Percentiles rank a stretch among this genome's conserved stretches.
phyloP scores from a whole-genome alignment of 2,113 vertebrate genomes.

The Tragelaphus buxtoni region DNA sequence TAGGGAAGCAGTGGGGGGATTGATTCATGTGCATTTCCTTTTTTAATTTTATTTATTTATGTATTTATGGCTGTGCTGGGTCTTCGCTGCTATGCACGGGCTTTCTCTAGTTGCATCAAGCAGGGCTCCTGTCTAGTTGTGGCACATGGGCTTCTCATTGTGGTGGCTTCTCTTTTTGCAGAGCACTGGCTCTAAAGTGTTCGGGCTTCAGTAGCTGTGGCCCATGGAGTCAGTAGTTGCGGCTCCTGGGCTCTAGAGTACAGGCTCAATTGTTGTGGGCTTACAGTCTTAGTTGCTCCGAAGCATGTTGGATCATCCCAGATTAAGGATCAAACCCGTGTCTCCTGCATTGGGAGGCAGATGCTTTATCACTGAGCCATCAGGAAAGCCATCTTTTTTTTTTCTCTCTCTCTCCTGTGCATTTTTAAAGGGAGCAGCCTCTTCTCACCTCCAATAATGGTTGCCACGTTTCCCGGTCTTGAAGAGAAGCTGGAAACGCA shows the following conservation, averaged over 20 bases:
- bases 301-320: background rate
- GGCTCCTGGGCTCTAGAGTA: background rate
- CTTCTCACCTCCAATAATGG: too few species aligned
- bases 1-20: background rate
- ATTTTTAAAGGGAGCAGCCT: background rate
- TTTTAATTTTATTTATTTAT: background rate
- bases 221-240: background rate
- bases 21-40: accelerated
- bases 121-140: background rate
- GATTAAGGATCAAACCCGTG: background rate
- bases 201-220: background rate
- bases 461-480: accelerated
- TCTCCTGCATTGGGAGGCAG: background rate
- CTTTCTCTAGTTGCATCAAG: background rate
- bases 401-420: background rate
- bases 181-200: background rate
- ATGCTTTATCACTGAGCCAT: background rate
- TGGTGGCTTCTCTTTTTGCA: background rate
- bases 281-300: background rate
- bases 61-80: background rate
- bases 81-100: background rate
- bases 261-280: background rate
- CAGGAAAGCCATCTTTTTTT: background rate
- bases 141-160: background rate
- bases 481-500: background rate